A percentile compares a stretch with the other conserved stretches of the same genome.
These are phyloP conservation scores for Phrynocephalus forsythii DNA, from an alignment of 2,797 vertebrate species.

Conservation along the genomic window DNA sequence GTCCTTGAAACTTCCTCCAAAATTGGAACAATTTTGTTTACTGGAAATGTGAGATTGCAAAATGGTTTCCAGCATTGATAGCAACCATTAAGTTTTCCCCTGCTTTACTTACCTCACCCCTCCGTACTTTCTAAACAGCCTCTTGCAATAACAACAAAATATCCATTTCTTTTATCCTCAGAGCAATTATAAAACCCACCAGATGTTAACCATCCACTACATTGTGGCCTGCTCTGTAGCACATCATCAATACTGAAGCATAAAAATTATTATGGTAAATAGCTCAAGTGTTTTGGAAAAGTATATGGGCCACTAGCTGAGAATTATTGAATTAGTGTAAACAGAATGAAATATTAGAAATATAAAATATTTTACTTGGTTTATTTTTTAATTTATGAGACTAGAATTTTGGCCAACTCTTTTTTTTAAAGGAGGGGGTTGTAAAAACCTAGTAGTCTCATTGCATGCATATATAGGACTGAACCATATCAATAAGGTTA, in stretches of 20 bases:
- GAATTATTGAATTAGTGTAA: neutral
- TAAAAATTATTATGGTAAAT: conserved; percentile 17
- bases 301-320: neutral
- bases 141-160: conserved; percentile 16
- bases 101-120: neutral
- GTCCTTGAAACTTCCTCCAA: conserved; percentile 11
- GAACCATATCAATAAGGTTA: neutral
- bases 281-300: conserved; percentile 11
- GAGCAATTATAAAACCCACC: conserved; percentile 21
- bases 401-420: neutral
- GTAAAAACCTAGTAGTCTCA: neutral
- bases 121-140: conserved; percentile 3
- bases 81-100: neutral
- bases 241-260: conserved; percentile 12
- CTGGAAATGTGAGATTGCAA: conserved; percentile 23
- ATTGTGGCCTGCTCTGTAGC: conserved; percentile 10
- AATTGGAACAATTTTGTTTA: conserved; percentile 17
- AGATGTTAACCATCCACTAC: conserved; percentile 6
- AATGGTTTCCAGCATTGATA: conserved; percentile 19
- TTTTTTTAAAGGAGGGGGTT: no score
- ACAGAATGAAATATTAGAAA: neutral
- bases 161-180: neutral
- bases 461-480: neutral
- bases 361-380: neutral
- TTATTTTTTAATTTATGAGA: neutral